Base-by-base conservation (phyloP, 2,888 invertebrate species). In the Ormyrus labotus region DNA sequence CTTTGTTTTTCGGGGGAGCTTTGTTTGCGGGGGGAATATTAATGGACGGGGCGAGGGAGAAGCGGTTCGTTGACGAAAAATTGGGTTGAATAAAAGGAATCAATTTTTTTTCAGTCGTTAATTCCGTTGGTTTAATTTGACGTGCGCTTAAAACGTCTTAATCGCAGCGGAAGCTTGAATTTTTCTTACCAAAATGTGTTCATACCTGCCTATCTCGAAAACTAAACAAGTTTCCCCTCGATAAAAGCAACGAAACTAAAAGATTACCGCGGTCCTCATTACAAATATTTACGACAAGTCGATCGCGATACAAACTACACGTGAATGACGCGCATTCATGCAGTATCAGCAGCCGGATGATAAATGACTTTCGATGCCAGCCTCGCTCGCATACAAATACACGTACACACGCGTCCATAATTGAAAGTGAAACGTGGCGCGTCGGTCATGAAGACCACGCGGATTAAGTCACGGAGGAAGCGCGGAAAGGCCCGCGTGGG, bases 401-500 rank as follows among this genome's bases (percentile, higher is more conserved):
- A 4, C 50, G 34, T 7, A 9, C 50, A n/a, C 6, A n/a, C 4
- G 34, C 47, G 3, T 10, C 7, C 55, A 61, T 55, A 71, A 71
- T 65, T 51, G 64, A 72, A 78, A 78, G 78, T 68, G 78, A 78
- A 67, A 78, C 65, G 71, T 48, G 51, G 53, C 64, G 47, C 10
- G n/a, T 34, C 51, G 45, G 11, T 72, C 51, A 48, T 51, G 67
- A 74, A 64, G 55, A 48, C n/a, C n/a, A 13, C 11, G 68, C 13
- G 34, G 68, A 53, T 58, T 67, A 51, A 74, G 51, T 64, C 55
- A 63, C 47, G 69, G 58, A 6, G 13, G 64, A 64, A 10, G 11
- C n/a, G 9, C 13, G 58, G 4, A 11, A 19, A 53, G 13, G 10
- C 13, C 9, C 63, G 63, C 63, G 64, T 70, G 69, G 76, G 69